These are phyloP conservation scores for Conus canariensis DNA, from an alignment of 2,888 invertebrate species.

Conservation along the genomic window DNA sequence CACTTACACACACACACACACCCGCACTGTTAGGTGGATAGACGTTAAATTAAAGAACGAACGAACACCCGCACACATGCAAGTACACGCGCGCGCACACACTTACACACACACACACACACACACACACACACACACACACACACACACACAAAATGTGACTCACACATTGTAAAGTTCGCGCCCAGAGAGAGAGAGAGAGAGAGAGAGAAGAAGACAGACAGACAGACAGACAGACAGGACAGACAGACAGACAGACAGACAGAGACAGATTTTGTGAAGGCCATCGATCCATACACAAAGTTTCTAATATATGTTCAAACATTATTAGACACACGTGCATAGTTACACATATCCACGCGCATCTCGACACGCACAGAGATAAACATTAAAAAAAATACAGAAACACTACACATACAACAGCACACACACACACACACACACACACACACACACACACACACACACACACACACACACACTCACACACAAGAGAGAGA, in stretches of 20 bases:
- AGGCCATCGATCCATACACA: background rate
- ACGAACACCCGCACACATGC: background rate
- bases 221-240: background rate
- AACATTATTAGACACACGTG: background rate
- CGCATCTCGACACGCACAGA: too few species aligned
- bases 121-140: background rate
- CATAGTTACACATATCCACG: too few species aligned
- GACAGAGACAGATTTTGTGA: background rate
- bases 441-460: background rate
- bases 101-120: background rate
- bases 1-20: background rate
- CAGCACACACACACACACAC: background rate
- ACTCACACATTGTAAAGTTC: background rate
- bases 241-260: constrained; percentile 31
- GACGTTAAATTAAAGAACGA: too few species aligned
- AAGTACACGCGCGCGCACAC: background rate
- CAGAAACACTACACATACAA: too few species aligned
- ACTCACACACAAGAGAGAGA: background rate
- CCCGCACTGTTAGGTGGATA: background rate
- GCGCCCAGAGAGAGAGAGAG: background rate
- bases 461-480: too few species aligned
- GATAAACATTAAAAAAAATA: too few species aligned
- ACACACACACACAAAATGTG: background rate
- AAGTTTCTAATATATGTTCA: background rate
- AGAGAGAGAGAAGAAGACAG: background rate